Evolutionary conservation across 2,797 vertebrate species (phyloP), one percentile per base, ranked within the genome.

Genomic region (Miichthys miiuy): DNA sequence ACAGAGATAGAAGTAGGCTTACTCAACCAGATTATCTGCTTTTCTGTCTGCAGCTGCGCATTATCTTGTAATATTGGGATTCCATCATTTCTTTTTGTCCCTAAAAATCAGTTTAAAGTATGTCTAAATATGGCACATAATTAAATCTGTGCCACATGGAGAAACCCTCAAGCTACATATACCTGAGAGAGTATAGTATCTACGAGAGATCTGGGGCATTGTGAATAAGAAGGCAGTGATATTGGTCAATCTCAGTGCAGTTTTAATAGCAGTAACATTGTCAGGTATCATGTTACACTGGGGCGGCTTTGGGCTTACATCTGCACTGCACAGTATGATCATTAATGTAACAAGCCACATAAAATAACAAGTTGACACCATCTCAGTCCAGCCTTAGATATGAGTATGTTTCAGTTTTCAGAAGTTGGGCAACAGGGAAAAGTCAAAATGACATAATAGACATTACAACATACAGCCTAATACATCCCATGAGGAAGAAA

Each of bases 91-190:
- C 68, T 67, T 89, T 86, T 79, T 75, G 76, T 82, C 82, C 67
- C 86, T 88, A 67, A 80, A 38, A 87, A 92, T 91, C 88, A 81
- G 64, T 89, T 90, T 89, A 88, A 88, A 82, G 87, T 83, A 84
- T 63, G 80, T 90, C 90, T 94, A 92, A 93, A 93, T 92, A 92
- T 89, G 90, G 89, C 86, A 85, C 84, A 88, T 89, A 90, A 92
- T 91, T 92, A 90, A 90, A 93, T 91, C 83, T 87, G 88, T 89
- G 85, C 85, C 80, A 87, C 83, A 87, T 81, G 84, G 58, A 87
- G 72, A 79, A 85, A 83, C 83, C 91, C 84, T 79, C 63, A 61
- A 90, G 91, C 87, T 71, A 77, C 60, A 20, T 7, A 74, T 88
- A 91, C 90, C 89, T 87, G 88, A 80, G 87, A 92, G 81, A 89